Evolutionary conservation across 2,113 vertebrate genomes (phyloP).

Genomic region (Pterocles burchelli): DNA sequence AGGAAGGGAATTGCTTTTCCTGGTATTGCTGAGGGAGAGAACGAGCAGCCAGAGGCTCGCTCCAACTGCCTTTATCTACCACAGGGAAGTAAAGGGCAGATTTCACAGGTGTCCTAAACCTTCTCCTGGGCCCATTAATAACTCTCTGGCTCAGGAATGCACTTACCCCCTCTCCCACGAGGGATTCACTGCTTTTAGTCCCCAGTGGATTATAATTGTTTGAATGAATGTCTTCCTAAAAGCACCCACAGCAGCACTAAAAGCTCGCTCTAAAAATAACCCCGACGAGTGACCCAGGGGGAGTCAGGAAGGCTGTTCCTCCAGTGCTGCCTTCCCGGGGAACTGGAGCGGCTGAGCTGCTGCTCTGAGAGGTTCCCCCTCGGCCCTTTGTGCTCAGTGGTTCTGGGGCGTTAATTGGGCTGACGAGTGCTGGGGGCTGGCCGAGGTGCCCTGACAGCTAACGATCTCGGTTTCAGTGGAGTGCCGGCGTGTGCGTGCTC

Average conservation of each 20-base stretch:
- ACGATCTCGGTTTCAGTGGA: not conserved
- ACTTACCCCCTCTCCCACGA: not conserved
- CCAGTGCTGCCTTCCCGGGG: not conserved
- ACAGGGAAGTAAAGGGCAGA: not conserved
- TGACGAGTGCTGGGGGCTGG: not conserved
- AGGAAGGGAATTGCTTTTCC: not conserved
- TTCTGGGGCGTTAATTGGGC: not conserved
- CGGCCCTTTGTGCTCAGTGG: not conserved
- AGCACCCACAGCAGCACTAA: not conserved
- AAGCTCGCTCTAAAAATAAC: slow-evolving; percentile 3
- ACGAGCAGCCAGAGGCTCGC: not conserved
- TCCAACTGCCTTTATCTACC: not conserved
- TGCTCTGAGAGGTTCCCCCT: not conserved
- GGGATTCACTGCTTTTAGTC: not conserved
- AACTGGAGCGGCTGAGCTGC: not conserved
- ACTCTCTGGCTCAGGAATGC: not conserved
- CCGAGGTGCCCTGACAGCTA: slow-evolving; percentile 15
- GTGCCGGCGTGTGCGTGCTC: not conserved
- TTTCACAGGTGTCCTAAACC: not conserved
- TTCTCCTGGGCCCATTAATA: not conserved
- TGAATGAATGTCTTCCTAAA: slow-evolving; percentile 10
- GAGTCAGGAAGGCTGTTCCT: not conserved
- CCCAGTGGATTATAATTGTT: not conserved
- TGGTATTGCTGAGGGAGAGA: not conserved
- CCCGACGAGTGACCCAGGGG: not conserved